Evolutionary conservation across 2,888 invertebrate species (phyloP).

Genomic region (Ormyrus rosae): DNA sequence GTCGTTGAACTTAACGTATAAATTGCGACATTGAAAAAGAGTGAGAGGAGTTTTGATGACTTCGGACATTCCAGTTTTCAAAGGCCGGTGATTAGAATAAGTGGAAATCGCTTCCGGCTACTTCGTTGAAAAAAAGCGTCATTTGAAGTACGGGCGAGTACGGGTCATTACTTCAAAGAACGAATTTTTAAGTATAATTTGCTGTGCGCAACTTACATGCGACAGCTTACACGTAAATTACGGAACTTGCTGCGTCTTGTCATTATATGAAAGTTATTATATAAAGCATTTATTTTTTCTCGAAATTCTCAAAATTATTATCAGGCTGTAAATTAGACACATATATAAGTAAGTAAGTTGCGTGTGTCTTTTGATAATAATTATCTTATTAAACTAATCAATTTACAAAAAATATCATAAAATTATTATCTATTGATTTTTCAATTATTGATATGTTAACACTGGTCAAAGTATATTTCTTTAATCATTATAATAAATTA

Average conservation of each 20-base stretch:
- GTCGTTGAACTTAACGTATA: background rate
- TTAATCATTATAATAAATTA: too few relatives aligned
- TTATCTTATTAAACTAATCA: too few relatives aligned
- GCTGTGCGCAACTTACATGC: background rate
- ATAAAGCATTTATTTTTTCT: too few relatives aligned
- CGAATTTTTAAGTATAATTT: conserved; percentile 38
- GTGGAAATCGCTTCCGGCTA: conserved; percentile 40
- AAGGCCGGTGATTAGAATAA: conserved; percentile 25
- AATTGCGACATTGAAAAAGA: conserved; percentile 14
- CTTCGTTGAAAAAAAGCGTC: background rate
- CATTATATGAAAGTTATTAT: too few relatives aligned
- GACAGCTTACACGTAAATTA: too few relatives aligned
- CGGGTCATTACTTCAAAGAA: conserved; percentile 17
- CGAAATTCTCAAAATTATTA: conserved; percentile 9
- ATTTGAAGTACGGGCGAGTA: too few relatives aligned
- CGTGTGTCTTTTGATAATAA: too few relatives aligned
- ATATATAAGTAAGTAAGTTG: background rate
- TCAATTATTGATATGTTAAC: too few relatives aligned
- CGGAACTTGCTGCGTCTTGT: too few relatives aligned
- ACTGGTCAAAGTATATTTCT: too few relatives aligned
- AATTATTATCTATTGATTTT: too few relatives aligned
- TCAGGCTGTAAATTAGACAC: background rate
- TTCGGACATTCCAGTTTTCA: background rate
- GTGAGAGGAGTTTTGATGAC: conserved; percentile 27
- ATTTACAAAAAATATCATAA: too few relatives aligned